Evolutionary conservation across 2,888 invertebrate species (phyloP), one percentile per base, ranked within the genome.

Genomic region (Lepetodrilus schrolli): DNA sequence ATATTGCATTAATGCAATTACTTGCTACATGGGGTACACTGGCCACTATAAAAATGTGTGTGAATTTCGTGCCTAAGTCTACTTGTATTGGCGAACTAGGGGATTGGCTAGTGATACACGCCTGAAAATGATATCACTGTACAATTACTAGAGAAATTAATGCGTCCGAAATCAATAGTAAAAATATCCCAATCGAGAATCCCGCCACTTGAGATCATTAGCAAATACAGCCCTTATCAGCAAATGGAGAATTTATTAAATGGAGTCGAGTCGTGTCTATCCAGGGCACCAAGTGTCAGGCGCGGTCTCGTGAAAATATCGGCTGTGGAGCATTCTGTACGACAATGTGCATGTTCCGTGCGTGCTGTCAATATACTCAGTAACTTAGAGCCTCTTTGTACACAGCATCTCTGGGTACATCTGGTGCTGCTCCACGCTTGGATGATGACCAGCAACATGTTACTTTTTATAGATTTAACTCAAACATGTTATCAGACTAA

Each of bases 191-290:
- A 4, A 5, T 48, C 20, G 17, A 30, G 58, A 58, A 21, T n/a
- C 34, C n/a, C 34, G 7, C 8, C 51, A 1, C 51, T 13, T 51
- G 58, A 34, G 58, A 58, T 30, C 58, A 58, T 58, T 58, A 58
- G 17, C 58, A 58, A 58, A 58, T 58, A 58, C 26, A 30, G 17
- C n/a, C 34, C 34, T 30, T 58, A 58, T 58, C 58, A 30, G 30
- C 58, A 58, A 58, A 58, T 58, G 34, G 58, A n/a, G 58, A 58
- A 51, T 30, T 58, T 58, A 58, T 58, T 17, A 30, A 58, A 58
- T 58, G 13, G 58, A 30, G 34, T 58, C 8, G 10, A n/a, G 7
- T 7, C 13, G 26, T n/a, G 26, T 30, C 58, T 4, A n/a, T 2
- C 4, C 17, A 58, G 58, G 34, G 5, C 10, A n/a, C 13, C 43